Percentiles rank a stretch among this genome's conserved stretches.
Evolutionary conservation across 35 echinoderm and acorn worm species (phyloP).

Genomic region (Heliocidaris erythrogramma): DNA sequence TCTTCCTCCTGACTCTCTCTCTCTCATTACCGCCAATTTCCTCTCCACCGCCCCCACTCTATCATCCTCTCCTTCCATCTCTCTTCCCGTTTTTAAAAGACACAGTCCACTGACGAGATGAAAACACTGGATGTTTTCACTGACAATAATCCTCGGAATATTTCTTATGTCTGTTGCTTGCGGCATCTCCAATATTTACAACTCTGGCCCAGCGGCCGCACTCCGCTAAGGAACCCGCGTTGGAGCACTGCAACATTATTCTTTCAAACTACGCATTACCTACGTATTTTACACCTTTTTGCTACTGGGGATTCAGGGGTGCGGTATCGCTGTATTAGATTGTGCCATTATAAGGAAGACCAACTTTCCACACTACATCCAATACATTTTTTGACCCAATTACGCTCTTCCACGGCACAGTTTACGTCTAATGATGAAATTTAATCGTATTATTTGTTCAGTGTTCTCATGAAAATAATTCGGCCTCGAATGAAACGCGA

Average conservation of each 20-base stretch:
- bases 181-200: constrained; percentile 16
- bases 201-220: background rate
- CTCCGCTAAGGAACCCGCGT: background rate
- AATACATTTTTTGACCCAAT: background rate
- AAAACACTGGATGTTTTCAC: constrained; percentile 6
- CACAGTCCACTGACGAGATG: constrained; percentile 8
- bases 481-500: background rate
- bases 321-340: background rate
- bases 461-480: background rate
- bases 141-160: constrained; percentile 11
- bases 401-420: background rate
- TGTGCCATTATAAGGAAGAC: background rate
- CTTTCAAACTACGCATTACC: background rate
- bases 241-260: background rate
- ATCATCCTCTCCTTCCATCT: background rate
- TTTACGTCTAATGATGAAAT: background rate
- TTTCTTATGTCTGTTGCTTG: background rate
- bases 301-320: background rate
- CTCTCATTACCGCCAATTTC: background rate
- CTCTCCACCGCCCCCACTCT: background rate
- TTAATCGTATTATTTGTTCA: constrained; percentile 4
- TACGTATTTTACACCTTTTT: background rate
- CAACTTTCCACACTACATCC: background rate
- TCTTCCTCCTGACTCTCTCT: background rate
- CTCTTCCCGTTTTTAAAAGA: background rate